Percentiles rank a stretch among this genome's conserved stretches.
Conservation (phyloP, 2,797 vertebrate species). For the Oreonectes daqikongensis region DNA sequence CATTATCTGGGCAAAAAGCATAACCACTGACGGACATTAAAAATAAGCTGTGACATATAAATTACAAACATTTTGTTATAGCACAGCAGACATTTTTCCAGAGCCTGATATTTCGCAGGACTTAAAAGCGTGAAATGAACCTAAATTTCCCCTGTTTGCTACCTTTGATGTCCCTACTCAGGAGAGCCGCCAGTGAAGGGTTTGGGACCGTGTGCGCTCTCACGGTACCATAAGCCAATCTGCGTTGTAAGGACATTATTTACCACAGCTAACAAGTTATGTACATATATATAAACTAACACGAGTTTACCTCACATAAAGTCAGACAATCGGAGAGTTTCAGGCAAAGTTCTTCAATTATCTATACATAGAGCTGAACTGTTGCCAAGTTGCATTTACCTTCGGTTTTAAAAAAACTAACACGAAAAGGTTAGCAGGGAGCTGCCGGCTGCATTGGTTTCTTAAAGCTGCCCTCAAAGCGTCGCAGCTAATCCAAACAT, state of each 20-base stretch:
- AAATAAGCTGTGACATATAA: neutral
- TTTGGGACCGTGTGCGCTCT: neutral
- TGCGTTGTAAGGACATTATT: neutral
- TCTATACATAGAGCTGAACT: conserved; percentile 33
- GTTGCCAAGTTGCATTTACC: conserved; percentile 23
- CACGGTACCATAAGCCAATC: neutral
- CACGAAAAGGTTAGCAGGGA: conserved; percentile 24
- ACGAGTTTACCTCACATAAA: neutral
- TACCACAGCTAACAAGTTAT: neutral
- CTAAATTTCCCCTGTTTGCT: neutral
- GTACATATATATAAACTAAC: neutral
- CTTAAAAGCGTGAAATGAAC: neutral
- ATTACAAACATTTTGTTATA: neutral
- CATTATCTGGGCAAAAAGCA: neutral
- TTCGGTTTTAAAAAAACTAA: conserved; percentile 22
- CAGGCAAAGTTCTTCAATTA: neutral
- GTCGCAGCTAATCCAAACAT: conserved; percentile 18
- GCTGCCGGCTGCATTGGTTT: conserved; percentile 35
- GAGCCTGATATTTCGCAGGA: neutral
- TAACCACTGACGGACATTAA: neutral
- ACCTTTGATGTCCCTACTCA: neutral
- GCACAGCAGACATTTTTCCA: neutral
- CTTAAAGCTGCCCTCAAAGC: conserved; percentile 42
- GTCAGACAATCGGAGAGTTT: neutral
- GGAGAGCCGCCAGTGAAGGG: neutral